These are phyloP conservation scores for Axinella damicornis DNA, from an alignment of 37 sponge, comb jelly and placozoan genomes.

Conservation along the genomic window DNA sequence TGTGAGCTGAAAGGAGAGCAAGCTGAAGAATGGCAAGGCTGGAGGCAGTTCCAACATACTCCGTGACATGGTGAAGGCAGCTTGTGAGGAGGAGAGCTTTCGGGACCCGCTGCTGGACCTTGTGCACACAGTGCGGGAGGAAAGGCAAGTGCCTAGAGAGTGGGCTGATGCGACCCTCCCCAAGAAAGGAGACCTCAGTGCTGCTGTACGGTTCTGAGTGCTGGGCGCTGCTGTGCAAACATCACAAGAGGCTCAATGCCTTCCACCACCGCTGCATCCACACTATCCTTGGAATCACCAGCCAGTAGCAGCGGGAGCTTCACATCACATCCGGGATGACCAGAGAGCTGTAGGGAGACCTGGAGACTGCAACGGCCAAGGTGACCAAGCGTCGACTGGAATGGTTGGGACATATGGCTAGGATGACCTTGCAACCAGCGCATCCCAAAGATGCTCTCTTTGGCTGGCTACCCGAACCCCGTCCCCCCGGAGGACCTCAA, in stretches of 20 bases:
- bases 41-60: constrained; percentile 13
- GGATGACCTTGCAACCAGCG: constrained; percentile 14
- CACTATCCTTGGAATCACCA: constrained; percentile 18
- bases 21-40: constrained; percentile 36
- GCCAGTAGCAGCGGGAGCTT: constrained; percentile 2
- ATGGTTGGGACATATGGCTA: constrained; percentile 35
- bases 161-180: constrained; percentile 47
- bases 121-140: constrained; percentile 19
- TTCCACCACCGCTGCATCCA: constrained; percentile 36
- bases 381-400: constrained; percentile 18
- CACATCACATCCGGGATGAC: no score
- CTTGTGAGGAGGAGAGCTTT: not conserved
- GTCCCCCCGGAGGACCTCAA: no score
- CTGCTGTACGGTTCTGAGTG: constrained; percentile 27
- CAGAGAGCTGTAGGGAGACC: no score
- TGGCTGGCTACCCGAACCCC: no score
- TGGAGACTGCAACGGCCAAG: not conserved
- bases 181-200: constrained; percentile 37
- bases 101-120: not conserved
- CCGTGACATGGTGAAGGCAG: not conserved
- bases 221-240: constrained; percentile 19
- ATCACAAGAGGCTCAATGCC: no score
- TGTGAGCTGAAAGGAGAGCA: not conserved
- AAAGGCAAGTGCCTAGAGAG: constrained; percentile 9
- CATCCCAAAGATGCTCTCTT: not conserved